Percentiles rank a stretch among this genome's conserved stretches.
Conservation (phyloP, 1,140 invertebrate genomes). For the Drosophila pseudoananassae region DNA sequence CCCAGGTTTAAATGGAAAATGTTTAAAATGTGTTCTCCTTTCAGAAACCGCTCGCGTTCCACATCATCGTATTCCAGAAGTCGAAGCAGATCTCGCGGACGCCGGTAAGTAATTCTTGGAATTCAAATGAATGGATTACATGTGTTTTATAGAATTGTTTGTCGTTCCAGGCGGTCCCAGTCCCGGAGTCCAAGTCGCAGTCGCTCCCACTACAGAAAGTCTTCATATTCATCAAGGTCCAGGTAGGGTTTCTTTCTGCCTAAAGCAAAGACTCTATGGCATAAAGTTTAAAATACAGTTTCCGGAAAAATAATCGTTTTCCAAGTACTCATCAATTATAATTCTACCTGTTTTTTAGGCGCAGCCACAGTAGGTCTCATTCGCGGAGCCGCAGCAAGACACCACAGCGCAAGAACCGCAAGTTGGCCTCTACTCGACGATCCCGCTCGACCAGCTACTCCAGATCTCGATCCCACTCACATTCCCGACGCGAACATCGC, state of each 20-base stretch:
- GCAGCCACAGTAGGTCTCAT: conserved; percentile 63
- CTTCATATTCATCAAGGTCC: conserved; percentile 70
- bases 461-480: conserved; percentile 76
- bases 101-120: conserved; percentile 46
- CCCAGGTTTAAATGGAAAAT: not conserved
- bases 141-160: conserved; percentile 56
- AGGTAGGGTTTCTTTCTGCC: conserved; percentile 32
- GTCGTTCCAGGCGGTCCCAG: conserved; percentile 69
- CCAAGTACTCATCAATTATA: not conserved
- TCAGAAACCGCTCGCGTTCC: conserved; percentile 83
- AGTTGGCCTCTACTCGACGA: conserved; percentile 77
- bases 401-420: conserved; percentile 65
- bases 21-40: not conserved
- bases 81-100: conserved; percentile 84
- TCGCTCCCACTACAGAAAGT: conserved; percentile 79
- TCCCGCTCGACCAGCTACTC: conserved; percentile 80
- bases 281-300: not conserved
- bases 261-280: too few relatives aligned
- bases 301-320: not conserved
- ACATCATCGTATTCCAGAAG: conserved; percentile 75
- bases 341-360: conserved; percentile 11
- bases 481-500: conserved; percentile 74
- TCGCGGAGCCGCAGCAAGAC: conserved; percentile 69
- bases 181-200: conserved; percentile 66
- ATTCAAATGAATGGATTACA: conserved; percentile 6